Evolutionary conservation across 2,797 vertebrate genomes (phyloP), one percentile per base, ranked within the genome.

Genomic region (Micrastur ruficollis): DNA sequence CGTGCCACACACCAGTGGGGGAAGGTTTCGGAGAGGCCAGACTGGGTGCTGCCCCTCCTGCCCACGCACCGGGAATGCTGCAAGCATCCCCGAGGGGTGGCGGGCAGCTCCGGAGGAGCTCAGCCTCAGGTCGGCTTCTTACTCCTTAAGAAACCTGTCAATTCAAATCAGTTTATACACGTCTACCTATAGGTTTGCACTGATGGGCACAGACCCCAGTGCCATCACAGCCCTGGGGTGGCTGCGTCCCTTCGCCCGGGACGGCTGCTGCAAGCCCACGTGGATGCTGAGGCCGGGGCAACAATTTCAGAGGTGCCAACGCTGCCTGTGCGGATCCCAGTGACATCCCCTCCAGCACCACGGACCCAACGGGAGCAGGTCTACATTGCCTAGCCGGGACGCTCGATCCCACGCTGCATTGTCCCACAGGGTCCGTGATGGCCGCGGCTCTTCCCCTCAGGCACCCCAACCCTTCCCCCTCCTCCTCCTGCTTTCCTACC

Each of bases 371-470:
- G 11, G 49, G 19, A 53, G 9, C 67, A 59, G 36, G 55, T 27
- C 4, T 21, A 14, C 70, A 21, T 15, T 16, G 1, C 34, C 32
- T 49, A 29, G 32, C 12, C 0, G 0, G 63, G 44, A 61, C 1
- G 1, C 66, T 47, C 4, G 1, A 61, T 40, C 46, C 40, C 18
- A 36, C 8, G 0, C 23, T 25, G 27, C 0, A 0, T 3, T 22
- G 10, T 38, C 40, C 66, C 67, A 72, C 6, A 1, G n/a, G 26
- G 12, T 9, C 61, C 1, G 0, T 3, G 10, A 19, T 0, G 11
- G 38, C 15, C 0, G 0, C 2, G 3, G 20, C 19, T 81, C 21
- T 26, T 38, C 31, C 79, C n/a, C n/a, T 31, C 0, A 1, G 0
- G 4, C 19, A 49, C 7, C 18, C 53, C 0, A 0, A 27, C 6